phyloP scores from a whole-genome alignment of 2,888 invertebrate species.

The Ecdyonurus torrentis region DNA sequence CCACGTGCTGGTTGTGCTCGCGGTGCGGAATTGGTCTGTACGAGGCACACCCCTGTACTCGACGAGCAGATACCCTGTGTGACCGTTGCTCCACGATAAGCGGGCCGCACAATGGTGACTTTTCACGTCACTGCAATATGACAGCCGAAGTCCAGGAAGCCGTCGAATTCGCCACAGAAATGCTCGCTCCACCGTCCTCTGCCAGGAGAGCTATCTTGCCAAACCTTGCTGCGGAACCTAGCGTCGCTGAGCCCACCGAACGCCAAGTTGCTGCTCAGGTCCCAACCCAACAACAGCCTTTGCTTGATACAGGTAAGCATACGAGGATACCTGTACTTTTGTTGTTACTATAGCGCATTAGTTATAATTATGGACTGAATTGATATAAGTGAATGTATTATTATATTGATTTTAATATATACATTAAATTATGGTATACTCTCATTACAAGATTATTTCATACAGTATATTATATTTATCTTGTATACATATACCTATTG shows the following conservation, averaged over 20 bases:
- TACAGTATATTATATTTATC: too few relatives aligned
- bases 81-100: conserved; percentile 25
- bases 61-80: conserved; percentile 25
- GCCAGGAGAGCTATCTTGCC: not conserved
- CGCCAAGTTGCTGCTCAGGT: too few relatives aligned
- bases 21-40: conserved; percentile 28
- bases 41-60: conserved; percentile 27
- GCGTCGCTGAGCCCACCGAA: not conserved
- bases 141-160: not conserved
- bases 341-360: too few relatives aligned
- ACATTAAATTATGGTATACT: too few relatives aligned
- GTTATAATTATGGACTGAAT: too few relatives aligned
- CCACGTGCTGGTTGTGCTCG: conserved; percentile 28
- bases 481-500: too few relatives aligned
- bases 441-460: too few relatives aligned
- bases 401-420: too few relatives aligned
- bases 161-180: not conserved
- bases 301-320: not conserved
- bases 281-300: not conserved
- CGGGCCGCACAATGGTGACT: conserved; percentile 19
- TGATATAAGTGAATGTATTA: too few relatives aligned
- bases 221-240: not conserved
- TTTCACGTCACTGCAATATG: conserved; percentile 17
- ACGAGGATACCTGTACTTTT: too few relatives aligned
- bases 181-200: not conserved